Evolutionary conservation across 2,888 invertebrate genomes (phyloP), one percentile per base, ranked within the genome.

Genomic region (Gari tellinella): DNA sequence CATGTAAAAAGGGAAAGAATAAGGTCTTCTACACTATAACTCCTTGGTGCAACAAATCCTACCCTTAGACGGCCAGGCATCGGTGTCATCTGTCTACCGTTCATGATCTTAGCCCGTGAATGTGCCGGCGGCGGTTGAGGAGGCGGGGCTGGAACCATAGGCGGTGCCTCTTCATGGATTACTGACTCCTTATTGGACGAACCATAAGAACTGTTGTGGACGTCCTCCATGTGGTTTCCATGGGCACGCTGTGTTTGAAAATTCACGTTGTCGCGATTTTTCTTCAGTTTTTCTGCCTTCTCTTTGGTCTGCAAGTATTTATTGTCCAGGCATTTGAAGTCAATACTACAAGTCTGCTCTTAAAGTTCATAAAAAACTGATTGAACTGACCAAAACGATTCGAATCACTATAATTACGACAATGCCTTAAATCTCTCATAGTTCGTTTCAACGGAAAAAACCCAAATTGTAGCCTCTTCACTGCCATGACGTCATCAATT

Each of bases 21-120:
- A 31, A 31, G 31, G 31, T 31, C 31, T 4, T 31, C 31, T 7
- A 31, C 10, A 31, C n/a, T n/a, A n/a, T n/a, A n/a, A n/a, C n/a
- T n/a, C n/a, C n/a, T n/a, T n/a, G n/a, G n/a, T n/a, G n/a, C 40
- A 12, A 25, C 26, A 23, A 14, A 3, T 12, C 31, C 23, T 26
- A 66, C 75, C 69, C 58, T 65, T 10, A 69, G 17, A n/a, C 66
- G 66, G 2, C 75, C 72, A 7, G 79, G 79, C 72, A 79, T 68
- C 12, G 79, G 79, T 15, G 79, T 79, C 79, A 79, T 79, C 40
- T 79, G 79, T 60, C 43, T 65, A 37, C 17, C 67, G 63, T 45
- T 68, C 68, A 5, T 72, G 25, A 21, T 72, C 68, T 26, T 75
- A 46, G 41, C 38, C 49, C 45, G 66, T 46, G 48, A 56, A 51